Percentiles rank a stretch among this genome's conserved stretches.
phyloP scores from a whole-genome alignment of 2,113 vertebrate species.

The Rynchops niger region DNA sequence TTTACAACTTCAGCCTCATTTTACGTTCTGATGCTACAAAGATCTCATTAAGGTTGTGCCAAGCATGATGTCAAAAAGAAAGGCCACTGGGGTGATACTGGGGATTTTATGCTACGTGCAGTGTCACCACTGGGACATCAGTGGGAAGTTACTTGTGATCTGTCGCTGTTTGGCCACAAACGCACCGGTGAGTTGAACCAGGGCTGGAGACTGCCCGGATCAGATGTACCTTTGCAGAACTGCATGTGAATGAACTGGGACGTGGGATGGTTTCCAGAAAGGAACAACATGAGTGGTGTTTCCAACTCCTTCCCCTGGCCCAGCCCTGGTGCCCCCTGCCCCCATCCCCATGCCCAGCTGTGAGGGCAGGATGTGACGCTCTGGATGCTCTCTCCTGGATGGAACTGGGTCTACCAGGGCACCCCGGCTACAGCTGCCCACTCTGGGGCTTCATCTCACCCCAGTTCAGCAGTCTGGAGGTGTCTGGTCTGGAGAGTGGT shows the following conservation, averaged over 20 bases:
- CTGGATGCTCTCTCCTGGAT: background rate
- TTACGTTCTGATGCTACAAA: background rate
- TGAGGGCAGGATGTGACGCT: background rate
- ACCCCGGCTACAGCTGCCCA: accelerated
- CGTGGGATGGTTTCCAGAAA: background rate
- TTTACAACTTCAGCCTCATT: background rate
- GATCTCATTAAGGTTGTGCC: background rate
- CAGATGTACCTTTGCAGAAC: background rate
- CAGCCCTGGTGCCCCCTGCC: background rate
- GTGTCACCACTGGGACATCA: background rate
- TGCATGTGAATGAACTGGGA: accelerated
- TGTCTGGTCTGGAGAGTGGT: accelerated
- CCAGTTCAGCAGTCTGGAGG: background rate
- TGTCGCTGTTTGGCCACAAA: background rate
- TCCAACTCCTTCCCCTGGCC: background rate
- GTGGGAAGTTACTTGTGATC: background rate
- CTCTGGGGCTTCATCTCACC: background rate
- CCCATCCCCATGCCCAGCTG: background rate
- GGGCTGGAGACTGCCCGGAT: background rate
- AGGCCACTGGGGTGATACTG: background rate
- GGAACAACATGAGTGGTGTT: accelerated
- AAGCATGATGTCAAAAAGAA: background rate
- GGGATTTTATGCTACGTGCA: background rate
- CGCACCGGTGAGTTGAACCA: accelerated
- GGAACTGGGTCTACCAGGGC: background rate